These are phyloP conservation scores for Dryas iulia DNA, from an alignment of 1,140 invertebrate species.

Conservation along the genomic window DNA sequence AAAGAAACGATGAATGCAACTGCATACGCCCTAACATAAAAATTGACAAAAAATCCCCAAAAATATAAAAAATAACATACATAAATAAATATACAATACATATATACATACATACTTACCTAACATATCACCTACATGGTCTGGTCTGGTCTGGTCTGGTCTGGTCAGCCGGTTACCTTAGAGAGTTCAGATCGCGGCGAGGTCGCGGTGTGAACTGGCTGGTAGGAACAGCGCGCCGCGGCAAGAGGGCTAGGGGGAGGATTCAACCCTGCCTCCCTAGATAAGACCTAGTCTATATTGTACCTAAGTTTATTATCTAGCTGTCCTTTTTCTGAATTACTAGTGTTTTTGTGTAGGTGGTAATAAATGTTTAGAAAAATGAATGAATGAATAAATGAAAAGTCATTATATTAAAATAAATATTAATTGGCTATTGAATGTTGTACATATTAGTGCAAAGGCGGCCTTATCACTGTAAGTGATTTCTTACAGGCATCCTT, in stretches of 20 bases:
- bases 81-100: background rate
- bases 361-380: too few species aligned
- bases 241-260: slow-evolving; percentile 3
- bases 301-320: background rate
- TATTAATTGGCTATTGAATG: too few species aligned
- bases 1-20: background rate
- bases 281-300: background rate
- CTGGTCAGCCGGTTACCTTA: slow-evolving; percentile 1
- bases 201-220: slow-evolving; percentile 8
- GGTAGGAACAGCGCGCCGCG: background rate
- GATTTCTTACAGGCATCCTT: too few species aligned
- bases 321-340: background rate
- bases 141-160: background rate
- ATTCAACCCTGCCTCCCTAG: background rate
- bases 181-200: slow-evolving; percentile 6
- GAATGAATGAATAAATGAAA: too few species aligned
- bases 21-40: background rate
- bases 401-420: too few species aligned
- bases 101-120: background rate
- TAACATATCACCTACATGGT: slow-evolving; percentile 1
- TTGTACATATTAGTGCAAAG: too few species aligned
- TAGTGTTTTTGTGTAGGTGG: too few species aligned
- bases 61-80: background rate
- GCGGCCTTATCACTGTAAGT: too few species aligned
- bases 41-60: background rate